Percentiles rank a stretch among this genome's conserved stretches.
phyloP scores from a whole-genome alignment of 2,797 vertebrate species.

The Philypnodon macrostomus region DNA sequence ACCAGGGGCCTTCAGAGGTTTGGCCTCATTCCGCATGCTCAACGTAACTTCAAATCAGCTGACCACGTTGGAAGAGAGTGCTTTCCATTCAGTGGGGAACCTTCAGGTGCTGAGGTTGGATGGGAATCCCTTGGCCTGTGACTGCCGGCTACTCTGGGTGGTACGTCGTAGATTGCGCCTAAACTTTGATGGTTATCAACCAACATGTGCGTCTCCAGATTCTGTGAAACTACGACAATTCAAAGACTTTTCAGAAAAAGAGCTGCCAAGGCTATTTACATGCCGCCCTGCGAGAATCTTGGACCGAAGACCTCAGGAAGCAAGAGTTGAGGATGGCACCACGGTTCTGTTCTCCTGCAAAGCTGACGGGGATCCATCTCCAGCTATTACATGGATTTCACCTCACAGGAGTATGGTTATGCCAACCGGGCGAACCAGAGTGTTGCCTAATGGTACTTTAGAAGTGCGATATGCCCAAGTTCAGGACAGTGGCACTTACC shows the following conservation, averaged over 20 bases:
- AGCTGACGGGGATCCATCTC: conserved; percentile 83
- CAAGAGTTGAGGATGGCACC: conserved; percentile 79
- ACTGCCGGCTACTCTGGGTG: conserved; percentile 90
- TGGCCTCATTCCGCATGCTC: conserved; percentile 80
- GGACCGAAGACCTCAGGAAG: conserved; percentile 74
- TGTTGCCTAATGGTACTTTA: conserved; percentile 81
- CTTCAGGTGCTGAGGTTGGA: conserved; percentile 85
- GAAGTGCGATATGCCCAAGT: conserved; percentile 83
- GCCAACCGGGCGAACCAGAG: conserved; percentile 75
- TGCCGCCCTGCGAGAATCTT: conserved; percentile 80
- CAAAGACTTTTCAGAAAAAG: conserved; percentile 80
- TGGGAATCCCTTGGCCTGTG: conserved; percentile 85
- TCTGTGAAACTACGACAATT: conserved; percentile 73
- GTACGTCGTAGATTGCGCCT: conserved; percentile 76
- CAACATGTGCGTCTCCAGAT: conserved; percentile 78
- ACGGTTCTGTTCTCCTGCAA: conserved; percentile 80
- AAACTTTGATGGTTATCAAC: conserved; percentile 82
- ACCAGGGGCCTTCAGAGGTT: conserved; percentile 82
- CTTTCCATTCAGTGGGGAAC: conserved; percentile 83
- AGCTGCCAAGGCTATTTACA: conserved; percentile 80
- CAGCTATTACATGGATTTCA: conserved; percentile 81
- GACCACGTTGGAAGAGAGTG: conserved; percentile 82
- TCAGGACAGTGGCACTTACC: conserved; percentile 81
- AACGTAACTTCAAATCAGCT: conserved; percentile 88
- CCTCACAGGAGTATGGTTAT: conserved; percentile 72